A percentile compares a stretch with the other conserved stretches of the same genome.
phyloP scores from a whole-genome alignment of 2,797 vertebrate genomes.

The Alca torda region DNA sequence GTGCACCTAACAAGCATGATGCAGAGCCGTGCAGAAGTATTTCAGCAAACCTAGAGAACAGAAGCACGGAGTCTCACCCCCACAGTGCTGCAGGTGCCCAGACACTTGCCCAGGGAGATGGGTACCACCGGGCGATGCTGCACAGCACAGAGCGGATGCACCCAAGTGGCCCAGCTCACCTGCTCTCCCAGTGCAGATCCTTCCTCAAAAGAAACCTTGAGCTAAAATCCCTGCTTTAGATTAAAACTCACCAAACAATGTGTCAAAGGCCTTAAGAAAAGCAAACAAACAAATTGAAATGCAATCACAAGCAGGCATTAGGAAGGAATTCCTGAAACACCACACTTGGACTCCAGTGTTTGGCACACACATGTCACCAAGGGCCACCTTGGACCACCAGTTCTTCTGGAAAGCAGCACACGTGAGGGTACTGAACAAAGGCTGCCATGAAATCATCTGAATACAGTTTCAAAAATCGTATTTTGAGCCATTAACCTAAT shows the following conservation, averaged over 20 bases:
- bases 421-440: neutral
- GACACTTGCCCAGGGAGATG: neutral
- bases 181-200: neutral
- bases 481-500: neutral
- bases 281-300: neutral
- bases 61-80: neutral
- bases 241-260: neutral
- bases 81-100: neutral
- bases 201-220: neutral
- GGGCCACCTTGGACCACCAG: neutral
- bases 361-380: neutral
- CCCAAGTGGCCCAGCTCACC: neutral
- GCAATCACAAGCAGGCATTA: neutral
- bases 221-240: neutral
- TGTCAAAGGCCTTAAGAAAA: neutral
- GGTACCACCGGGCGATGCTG: rapidly evolving
- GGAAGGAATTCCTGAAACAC: neutral
- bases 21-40: neutral
- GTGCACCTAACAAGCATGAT: neutral
- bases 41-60: neutral
- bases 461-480: neutral
- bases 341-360: neutral
- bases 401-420: neutral
- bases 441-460: neutral
- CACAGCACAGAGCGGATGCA: neutral